phyloP scores from a whole-genome alignment of 2,797 vertebrate species.

The Lepilemur ruficaudatus region DNA sequence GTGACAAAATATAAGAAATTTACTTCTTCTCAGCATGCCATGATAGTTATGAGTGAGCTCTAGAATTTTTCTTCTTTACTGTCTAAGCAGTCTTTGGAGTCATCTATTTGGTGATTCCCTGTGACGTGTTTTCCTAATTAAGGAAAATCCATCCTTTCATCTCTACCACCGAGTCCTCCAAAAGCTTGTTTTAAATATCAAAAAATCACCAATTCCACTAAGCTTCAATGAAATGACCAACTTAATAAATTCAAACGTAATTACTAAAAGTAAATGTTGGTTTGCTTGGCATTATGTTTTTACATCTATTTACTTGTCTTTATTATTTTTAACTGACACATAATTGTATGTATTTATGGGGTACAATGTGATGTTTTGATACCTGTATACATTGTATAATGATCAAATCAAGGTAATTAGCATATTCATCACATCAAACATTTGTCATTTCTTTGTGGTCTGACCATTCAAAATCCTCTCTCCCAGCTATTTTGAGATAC shows the following conservation, averaged over 20 bases:
- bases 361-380: neutral
- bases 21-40: neutral
- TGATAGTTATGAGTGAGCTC: neutral
- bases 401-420: neutral
- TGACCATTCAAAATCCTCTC: neutral
- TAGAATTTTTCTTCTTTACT: slow-evolving; percentile 32
- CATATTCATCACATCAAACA: neutral
- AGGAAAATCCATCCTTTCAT: slow-evolving; percentile 57
- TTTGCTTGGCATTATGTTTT: neutral
- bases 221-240: slow-evolving; percentile 62
- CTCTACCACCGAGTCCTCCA: slow-evolving; percentile 24
- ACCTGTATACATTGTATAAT: neutral
- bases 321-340: neutral
- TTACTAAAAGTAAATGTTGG: slow-evolving; percentile 52
- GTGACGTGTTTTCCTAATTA: slow-evolving; percentile 61
- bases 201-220: slow-evolving; percentile 38
- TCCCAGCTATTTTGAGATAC: neutral
- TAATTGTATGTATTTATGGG: neutral
- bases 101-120: slow-evolving; percentile 37
- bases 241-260: slow-evolving; percentile 22
- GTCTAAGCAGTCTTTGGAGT: slow-evolving; percentile 36
- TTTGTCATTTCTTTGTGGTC: neutral
- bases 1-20: slow-evolving; percentile 25
- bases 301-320: neutral
- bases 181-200: slow-evolving; percentile 52